Evolutionary conservation across 2,888 invertebrate species (phyloP), one percentile per base, ranked within the genome.

Genomic region (Ligdia adustata): DNA sequence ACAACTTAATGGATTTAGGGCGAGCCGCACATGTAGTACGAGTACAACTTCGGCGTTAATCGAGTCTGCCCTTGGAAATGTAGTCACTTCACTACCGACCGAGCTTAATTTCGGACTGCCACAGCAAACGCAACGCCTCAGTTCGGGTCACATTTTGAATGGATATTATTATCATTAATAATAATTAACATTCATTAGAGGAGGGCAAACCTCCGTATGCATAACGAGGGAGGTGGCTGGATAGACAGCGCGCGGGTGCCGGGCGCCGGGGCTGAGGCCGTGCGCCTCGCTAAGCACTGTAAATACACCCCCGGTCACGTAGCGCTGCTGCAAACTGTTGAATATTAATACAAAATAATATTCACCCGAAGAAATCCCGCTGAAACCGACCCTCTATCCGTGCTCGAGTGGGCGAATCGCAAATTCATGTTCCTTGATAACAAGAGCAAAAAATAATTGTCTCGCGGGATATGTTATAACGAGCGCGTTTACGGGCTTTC

Each of bases 281-380:
- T 73, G 69, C 79, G 80, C 78, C 73, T 72, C 75, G 77, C 80
- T 86, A 82, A 87, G 85, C 82, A 84, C 79, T 80, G 82, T 82
- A 82, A 86, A 88, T 83, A 85, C 75, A 77, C 75, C 72, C 81
- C 74, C 74, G 74, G 85, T 81, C 86, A 88, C 86, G 86, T 86
- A 80, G 68, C 69, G 66, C 72, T 65, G 66, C 71, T 77, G 79
- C 79, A 82, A 83, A 82, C 83, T 84, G 85, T 82, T 89, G 81
- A 86, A 89, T 88, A 87, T 87, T 87, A 81, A 87, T 80, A 80
- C 66, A 60, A 79, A 81, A 82, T 80, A 78, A 79, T 79, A 79
- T 81, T 75, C 66, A 60, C 69, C 57, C 51, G 52, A 79, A 79
- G 71, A 77, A 77, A 75, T 72, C 66, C 63, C 57, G 53, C 69